Base-by-base conservation (phyloP, 2,797 vertebrate genomes). In the Mus minutoides region DNA sequence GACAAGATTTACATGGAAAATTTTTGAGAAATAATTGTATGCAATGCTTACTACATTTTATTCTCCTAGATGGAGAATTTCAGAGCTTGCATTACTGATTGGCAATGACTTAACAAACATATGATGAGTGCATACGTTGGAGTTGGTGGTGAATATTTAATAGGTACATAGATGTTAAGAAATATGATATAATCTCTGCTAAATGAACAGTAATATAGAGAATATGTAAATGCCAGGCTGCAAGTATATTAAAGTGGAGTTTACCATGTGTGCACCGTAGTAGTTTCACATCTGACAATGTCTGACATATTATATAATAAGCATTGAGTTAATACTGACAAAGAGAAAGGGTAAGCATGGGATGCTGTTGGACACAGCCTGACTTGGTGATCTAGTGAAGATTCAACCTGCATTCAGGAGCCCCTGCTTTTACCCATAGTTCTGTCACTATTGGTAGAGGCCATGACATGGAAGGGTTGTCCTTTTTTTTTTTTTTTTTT, bases 21-120 rank as follows among this genome's bases (percentile, higher is more conserved):
- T 19, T 43, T 31, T 93, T 96, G 73, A 43, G 86, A 90, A 92
- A 37, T 87, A 90, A 92, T 31, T 67, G 34, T 40, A 91, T 91
- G 16, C 11, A 69, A 46, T 94, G 19, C 8, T 52, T 78, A 69
- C 24, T 56, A 52, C 14, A 75, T 1, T 76, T 88, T 80, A 83
- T 34, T 22, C 13, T 64, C 91, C 82, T 34, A 54, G 24, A 86
- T 73, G 6, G 75, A 17, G 2, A 46, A 89, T 71, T 19, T 87
- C 85, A 52, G 22, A 13, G 1, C 37, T 40, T 40, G 10, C 24
- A 78, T 49, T 49, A 14, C 43, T 31, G 46, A 49, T 52, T 52
- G 9, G 29, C 11, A 83, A 49, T 85, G 64, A 96, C 58, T 73
- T n/a, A 54, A 88, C 22, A 91, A 13, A 90, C 11, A 73, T 46